Evolutionary conservation across 2,797 vertebrate species (phyloP), one percentile per base, ranked within the genome.

Genomic region (Denticeps clupeoides): DNA sequence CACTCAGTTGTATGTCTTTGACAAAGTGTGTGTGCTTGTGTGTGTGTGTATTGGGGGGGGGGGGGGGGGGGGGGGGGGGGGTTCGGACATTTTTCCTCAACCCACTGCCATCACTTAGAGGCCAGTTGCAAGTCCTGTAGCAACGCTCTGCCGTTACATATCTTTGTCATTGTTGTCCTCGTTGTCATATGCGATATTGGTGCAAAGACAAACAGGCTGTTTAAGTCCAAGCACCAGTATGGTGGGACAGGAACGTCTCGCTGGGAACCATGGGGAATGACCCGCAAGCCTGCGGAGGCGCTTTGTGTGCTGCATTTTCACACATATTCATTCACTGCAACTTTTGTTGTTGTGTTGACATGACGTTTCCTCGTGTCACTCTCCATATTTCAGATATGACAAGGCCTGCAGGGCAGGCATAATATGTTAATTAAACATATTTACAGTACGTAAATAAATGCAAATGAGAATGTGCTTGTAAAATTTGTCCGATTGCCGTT

Each of bases 311-410:
- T 57, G 28, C 43, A 2, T 80, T 86, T 85, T 85, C 79, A 74
- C 80, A 79, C 78, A 48, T 77, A 75, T 79, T 83, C 82, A 76
- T 80, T 83, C 69, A 83, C 80, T 79, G 70, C 72, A 63, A 61
- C 66, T 78, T 85, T 83, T 84, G 78, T 82, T 75, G 57, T 82
- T 68, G 80, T 67, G 49, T 65, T 68, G 72, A 63, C 65, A 64
- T 24, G 52, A 55, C 75, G 69, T 74, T 78, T 70, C 69, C 65
- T 58, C 65, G 42, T 41, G 3, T 61, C 56, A 60, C 79, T 82
- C 70, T 77, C 58, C 69, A 68, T 60, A 55, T 62, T 78, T 67
- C 72, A 62, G 70, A 80, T 77, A 68, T 80, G 79, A 78, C 70
- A 70, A 68, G 62, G 69, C 67, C 74, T 75, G 67, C 67, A 73